Evolutionary conservation across 2,113 vertebrate genomes (phyloP).

Genomic region (Coracopsis vasa): DNA sequence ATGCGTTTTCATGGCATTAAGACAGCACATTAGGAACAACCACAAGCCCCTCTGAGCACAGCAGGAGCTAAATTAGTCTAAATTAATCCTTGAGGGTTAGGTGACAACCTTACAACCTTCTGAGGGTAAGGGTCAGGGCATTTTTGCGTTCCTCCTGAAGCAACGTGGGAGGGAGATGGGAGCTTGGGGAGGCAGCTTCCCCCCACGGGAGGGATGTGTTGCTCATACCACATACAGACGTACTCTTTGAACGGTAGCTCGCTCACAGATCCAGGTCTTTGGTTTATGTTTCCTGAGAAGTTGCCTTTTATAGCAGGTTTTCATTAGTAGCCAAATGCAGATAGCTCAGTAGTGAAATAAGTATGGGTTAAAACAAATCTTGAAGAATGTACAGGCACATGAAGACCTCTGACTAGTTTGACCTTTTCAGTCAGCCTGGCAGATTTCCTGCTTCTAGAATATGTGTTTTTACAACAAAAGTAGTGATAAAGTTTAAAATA

Average conservation of each 20-base stretch:
- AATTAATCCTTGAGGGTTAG: not conserved
- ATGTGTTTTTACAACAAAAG: not conserved
- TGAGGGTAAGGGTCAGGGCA: not conserved
- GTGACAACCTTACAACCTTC: not conserved
- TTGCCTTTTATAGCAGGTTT: not conserved
- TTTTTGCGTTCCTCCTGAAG: not conserved
- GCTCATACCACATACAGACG: fast-evolving
- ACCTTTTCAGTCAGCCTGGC: not conserved
- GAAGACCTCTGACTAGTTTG: not conserved
- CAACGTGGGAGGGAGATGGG: not conserved
- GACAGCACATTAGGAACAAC: not conserved
- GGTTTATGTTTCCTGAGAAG: not conserved
- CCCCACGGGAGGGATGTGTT: not conserved
- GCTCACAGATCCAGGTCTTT: not conserved
- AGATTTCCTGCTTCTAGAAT: not conserved
- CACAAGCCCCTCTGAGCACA: not conserved
- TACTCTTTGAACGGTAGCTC: not conserved
- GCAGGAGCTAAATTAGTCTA: not conserved
- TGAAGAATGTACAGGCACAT: not conserved
- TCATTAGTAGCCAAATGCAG: not conserved
- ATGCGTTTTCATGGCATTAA: not conserved
- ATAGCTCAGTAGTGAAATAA: not conserved
- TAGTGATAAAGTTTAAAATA: not conserved
- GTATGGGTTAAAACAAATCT: not conserved
- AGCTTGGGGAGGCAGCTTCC: not conserved